Conservation (phyloP, 23 tunicate species). For the Trididemnum clinides region DNA sequence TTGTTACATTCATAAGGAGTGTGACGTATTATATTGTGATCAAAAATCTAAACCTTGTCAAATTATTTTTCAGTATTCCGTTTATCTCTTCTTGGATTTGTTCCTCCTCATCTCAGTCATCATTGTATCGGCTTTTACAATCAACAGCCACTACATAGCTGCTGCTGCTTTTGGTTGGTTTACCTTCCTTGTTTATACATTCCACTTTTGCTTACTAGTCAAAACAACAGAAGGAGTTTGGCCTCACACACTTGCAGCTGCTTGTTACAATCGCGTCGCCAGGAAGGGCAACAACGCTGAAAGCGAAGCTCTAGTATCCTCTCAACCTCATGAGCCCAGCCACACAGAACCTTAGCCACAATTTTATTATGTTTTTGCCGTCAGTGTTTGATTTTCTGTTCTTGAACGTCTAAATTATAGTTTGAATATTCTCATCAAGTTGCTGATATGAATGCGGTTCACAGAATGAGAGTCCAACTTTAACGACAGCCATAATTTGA, state of each 20-base stretch:
- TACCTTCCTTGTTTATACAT: conserved; percentile 26
- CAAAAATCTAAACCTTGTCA: too few relatives aligned
- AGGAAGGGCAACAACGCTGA: background rate
- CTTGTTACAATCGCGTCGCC: background rate
- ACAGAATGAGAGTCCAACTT: too few relatives aligned
- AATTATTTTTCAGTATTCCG: conserved; percentile 39
- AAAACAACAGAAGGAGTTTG: conserved; percentile 67
- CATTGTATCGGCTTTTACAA: conserved; percentile 53
- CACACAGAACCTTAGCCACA: background rate
- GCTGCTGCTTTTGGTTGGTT: conserved; percentile 67
- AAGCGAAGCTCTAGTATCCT: background rate
- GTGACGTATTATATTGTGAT: too few relatives aligned
- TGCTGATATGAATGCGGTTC: too few relatives aligned
- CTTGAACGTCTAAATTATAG: too few relatives aligned
- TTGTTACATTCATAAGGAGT: background rate
- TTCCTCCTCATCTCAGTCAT: conserved; percentile 60
- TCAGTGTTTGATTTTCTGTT: too few relatives aligned
- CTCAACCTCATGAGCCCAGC: background rate
- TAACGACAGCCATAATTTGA: too few relatives aligned
- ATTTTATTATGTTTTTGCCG: too few relatives aligned
- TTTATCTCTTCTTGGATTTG: conserved; percentile 36
- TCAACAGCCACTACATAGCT: conserved; percentile 52
- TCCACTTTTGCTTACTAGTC: conserved; percentile 76
- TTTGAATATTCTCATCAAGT: too few relatives aligned
- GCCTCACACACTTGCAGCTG: conserved; percentile 41